Conservation (phyloP, 2,888 invertebrate species). For the Oxyteleia sp. region DNA sequence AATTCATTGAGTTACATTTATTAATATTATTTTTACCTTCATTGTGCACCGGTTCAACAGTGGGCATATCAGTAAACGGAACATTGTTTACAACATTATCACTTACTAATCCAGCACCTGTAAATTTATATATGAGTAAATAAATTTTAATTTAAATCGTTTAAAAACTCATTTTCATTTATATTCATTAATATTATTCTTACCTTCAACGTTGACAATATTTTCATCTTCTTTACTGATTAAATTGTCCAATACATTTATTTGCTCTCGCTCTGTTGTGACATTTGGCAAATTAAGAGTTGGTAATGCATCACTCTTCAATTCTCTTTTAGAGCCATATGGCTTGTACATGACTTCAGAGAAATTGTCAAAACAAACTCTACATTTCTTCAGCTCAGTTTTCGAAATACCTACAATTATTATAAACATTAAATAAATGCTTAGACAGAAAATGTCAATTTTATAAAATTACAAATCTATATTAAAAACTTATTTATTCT, state of each 20-base stretch:
- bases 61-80: background rate
- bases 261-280: background rate
- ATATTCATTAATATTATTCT: constrained; percentile 14
- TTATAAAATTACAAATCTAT: background rate
- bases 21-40: constrained; percentile 4
- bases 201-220: constrained; percentile 8
- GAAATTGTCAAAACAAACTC: constrained; percentile 14
- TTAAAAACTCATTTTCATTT: background rate
- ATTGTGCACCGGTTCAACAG: background rate
- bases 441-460: constrained; percentile 3
- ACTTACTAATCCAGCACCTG: background rate
- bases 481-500: background rate
- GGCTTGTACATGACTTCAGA: constrained; percentile 7
- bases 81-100: background rate
- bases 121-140: constrained; percentile 1
- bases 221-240: background rate
- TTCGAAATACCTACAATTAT: constrained; percentile 15
- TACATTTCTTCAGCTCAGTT: constrained; percentile 2
- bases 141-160: background rate
- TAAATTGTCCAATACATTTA: too few relatives aligned
- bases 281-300: constrained; percentile 5
- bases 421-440: constrained; percentile 8
- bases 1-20: background rate
- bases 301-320: background rate
- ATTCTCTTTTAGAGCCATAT: constrained; percentile 11